Evolutionary conservation across 2,888 invertebrate species (phyloP), one percentile per base, ranked within the genome.

Genomic region (Microdon myrmicae): DNA sequence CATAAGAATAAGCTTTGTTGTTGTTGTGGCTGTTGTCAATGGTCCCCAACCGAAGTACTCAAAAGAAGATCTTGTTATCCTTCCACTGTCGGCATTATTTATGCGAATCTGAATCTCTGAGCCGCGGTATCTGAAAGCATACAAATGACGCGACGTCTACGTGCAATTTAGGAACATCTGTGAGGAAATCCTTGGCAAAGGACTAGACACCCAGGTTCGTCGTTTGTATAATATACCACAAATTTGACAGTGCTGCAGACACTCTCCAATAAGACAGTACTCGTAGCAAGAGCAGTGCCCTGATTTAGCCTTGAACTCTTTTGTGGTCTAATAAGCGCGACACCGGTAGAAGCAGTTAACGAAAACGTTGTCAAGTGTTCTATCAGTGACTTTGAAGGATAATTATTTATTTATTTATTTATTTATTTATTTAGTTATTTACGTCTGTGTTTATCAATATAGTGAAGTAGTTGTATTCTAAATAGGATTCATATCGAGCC

Each of bases 1-100:
- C 64, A 64, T 43, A 51, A 51, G 49, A 56, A 58, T 32, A 35
- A 32, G 51, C 32, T 51, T 47, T 45, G 64, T 58, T 47, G 53
- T 64, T 64, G 45, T 64, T 53, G 56, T 47, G 64, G 51, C 64
- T 64, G 64, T 64, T 64, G 64, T 64, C 64, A 51, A 53, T 58
- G 64, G 64, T 64, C 64, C 58, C 56, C 51, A 43, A 23, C 44
- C 14, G n/a, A n/a, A n/a, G n/a, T n/a, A n/a, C n/a, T n/a, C n/a
- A n/a, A n/a, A n/a, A n/a, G n/a, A n/a, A n/a, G n/a, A n/a, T n/a
- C n/a, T n/a, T n/a, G n/a, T 13, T 35, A 22, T 14, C 6, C 35
- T 20, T 41, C 34, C 45, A 28, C 19, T 47, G 39, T 17, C 44
- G 39, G 54, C 47, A 43, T 48, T 54, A 37, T 60, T 60, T 48